Evolutionary conservation across 1,140 invertebrate species (phyloP), one percentile per base, ranked within the genome.

Genomic region (Limonius californicus): DNA sequence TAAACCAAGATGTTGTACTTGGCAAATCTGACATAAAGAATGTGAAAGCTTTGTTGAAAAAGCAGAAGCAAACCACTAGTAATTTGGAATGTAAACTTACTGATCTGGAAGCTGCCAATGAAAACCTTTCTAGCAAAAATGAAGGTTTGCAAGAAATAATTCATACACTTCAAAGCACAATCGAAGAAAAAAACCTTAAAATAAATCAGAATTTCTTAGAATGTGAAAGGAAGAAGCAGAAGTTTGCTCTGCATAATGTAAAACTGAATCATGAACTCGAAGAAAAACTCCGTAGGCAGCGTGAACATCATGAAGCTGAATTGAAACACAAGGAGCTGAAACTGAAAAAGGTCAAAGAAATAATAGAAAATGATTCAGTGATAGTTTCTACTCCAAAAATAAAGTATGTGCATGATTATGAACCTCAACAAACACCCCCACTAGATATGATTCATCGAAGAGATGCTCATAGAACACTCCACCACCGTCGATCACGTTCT

Each of bases 171-270:
- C 73, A 57, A 64, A 72, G 43, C 68, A 80, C 68, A 64, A 64
- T 90, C 6, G 83, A 81, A 70, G 87, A 89, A 65, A 87, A 89
- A 70, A 85, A 90, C 59, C 76, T 85, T 63, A 80, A 83, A 55
- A 73, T 92, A 0, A 88, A 83, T 65, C 87, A 90, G 74, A 84
- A 87, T 59, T 81, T 86, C 19, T 78, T 90, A 21, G 89, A 92
- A 61, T 89, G 87, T 68, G 87, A 90, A 71, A 86, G 85, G 66
- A 84, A 85, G 27, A 90, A 91, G 73, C 82, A 87, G 63, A 88
- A 86, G 69, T 87, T 85, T 64, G 85, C 85, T 30, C 77, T 83
- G 12, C 88, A 89, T 69, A 84, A 89, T 6, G 87, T 87, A 61
- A 90, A 89, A 72, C 81, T 86, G 73, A 83, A 79, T 45, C 79